Percentiles rank a stretch among this genome's conserved stretches.
Conservation (phyloP, 2,797 vertebrate species). For the Danio aesculapii region DNA sequence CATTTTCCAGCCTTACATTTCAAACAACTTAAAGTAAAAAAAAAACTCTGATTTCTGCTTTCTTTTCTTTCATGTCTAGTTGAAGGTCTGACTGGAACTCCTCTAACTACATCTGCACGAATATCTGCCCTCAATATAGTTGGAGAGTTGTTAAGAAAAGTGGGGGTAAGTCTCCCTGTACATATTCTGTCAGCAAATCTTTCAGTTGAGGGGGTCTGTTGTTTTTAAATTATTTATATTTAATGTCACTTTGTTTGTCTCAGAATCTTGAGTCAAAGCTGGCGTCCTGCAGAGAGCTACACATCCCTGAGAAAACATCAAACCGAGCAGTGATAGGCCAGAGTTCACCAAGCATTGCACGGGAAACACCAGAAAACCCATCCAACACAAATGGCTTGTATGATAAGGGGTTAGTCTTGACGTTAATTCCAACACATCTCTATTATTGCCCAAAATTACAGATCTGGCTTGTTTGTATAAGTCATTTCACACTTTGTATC, state of each 20-base stretch:
- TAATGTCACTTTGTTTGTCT: constrained; percentile 1
- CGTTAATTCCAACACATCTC: background rate
- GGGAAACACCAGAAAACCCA: constrained; percentile 80
- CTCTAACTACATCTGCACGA: constrained; percentile 93
- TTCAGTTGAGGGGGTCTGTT: background rate
- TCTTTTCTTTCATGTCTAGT: constrained; percentile 69
- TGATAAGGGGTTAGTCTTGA: constrained; percentile 86
- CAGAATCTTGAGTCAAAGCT: constrained; percentile 98
- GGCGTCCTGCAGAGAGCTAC: constrained; percentile 92
- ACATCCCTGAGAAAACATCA: constrained; percentile 86
- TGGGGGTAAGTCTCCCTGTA: constrained; percentile 84
- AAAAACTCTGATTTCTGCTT: background rate
- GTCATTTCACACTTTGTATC: constrained; percentile 4
- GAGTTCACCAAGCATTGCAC: constrained; percentile 73
- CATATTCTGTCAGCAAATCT: background rate
- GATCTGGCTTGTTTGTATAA: background rate
- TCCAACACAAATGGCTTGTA: constrained; percentile 75
- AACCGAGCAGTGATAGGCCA: constrained; percentile 72
- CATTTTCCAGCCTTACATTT: background rate
- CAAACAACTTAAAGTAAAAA: too few relatives aligned
- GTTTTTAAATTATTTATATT: background rate
- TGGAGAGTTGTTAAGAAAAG: constrained; percentile 96
- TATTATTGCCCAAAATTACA: background rate
- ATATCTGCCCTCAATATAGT: constrained; percentile 98
- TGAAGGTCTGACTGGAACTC: constrained; percentile 84